Percentiles rank a stretch among this genome's conserved stretches.
phyloP scores from a whole-genome alignment of 2,113 vertebrate genomes.

The Galbula dea region DNA sequence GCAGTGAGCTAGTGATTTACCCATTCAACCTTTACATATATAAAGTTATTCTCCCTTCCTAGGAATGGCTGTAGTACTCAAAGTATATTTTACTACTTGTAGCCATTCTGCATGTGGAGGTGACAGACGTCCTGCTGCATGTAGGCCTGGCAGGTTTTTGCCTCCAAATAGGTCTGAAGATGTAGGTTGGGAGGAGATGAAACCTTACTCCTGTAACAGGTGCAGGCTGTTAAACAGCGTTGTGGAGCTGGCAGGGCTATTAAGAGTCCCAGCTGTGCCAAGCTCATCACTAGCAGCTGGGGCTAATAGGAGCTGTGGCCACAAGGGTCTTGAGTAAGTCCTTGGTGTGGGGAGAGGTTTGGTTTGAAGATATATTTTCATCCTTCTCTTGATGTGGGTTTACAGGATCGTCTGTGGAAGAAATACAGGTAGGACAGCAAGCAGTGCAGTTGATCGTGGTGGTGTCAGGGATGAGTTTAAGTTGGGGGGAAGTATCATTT shows the following conservation, averaged over 20 bases:
- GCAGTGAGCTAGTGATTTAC: background rate
- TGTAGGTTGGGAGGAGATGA: background rate
- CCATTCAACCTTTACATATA: background rate
- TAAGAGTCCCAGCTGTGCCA: background rate
- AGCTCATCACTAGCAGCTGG: background rate
- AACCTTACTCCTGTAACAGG: background rate
- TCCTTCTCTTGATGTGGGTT: background rate
- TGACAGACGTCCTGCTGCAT: background rate
- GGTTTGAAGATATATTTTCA: background rate
- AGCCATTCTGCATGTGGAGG: background rate
- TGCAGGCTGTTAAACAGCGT: background rate
- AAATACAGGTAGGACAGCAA: background rate
- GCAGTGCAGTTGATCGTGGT: fast-evolving
- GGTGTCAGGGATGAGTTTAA: background rate
- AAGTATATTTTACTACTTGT: background rate
- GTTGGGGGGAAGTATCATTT: background rate
- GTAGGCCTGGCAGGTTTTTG: background rate
- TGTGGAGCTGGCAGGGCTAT: background rate
- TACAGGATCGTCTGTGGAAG: background rate
- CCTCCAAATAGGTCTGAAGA: background rate
- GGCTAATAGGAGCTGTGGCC: background rate
- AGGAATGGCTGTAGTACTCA: fast-evolving
- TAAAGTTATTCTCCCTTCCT: background rate
- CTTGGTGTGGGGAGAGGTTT: fast-evolving
- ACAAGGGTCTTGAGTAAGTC: background rate